A percentile compares a stretch with the other conserved stretches of the same genome.
phyloP scores from a whole-genome alignment of 2,888 invertebrate genomes.

The Cremastobaeus sp. region DNA sequence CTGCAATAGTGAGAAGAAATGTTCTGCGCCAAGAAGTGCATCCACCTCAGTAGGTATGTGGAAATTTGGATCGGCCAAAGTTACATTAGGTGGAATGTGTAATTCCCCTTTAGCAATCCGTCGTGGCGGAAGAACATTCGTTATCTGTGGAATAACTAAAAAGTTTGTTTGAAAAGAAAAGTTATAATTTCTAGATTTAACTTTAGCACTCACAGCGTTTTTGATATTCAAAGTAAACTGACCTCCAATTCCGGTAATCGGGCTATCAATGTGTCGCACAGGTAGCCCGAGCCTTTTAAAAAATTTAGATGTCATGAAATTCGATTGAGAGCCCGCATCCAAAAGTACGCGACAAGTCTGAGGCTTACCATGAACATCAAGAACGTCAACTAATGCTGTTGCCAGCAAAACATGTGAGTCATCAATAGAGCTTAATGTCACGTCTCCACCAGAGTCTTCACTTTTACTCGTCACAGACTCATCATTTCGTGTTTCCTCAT shows the following conservation, averaged over 20 bases:
- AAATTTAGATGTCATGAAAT: conserved; percentile 20
- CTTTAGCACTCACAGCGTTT: neutral
- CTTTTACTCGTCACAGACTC: neutral
- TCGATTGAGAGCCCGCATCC: conserved; percentile 24
- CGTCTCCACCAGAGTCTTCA: no score
- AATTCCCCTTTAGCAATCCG: no score
- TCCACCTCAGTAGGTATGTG: conserved; percentile 12
- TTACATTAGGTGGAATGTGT: conserved; percentile 30
- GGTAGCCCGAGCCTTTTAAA: neutral
- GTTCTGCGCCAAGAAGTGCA: conserved; percentile 26
- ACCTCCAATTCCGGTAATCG: conserved; percentile 5
- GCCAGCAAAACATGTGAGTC: conserved; percentile 14
- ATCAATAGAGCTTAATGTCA: conserved; percentile 4
- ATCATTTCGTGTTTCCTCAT: neutral
- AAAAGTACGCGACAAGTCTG: conserved; percentile 23
- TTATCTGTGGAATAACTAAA: conserved; percentile 24
- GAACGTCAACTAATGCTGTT: conserved; percentile 24
- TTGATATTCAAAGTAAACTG: conserved; percentile 6
- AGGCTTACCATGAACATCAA: conserved; percentile 3
- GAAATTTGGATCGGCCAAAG: conserved; percentile 35
- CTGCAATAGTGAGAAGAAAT: conserved; percentile 17
- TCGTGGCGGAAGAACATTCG: conserved; percentile 6
- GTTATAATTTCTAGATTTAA: conserved; percentile 6
- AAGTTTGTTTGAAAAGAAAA: conserved; percentile 4
- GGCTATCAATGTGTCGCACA: neutral